Percentiles rank a stretch among this genome's conserved stretches.
phyloP scores from a whole-genome alignment of 2,888 invertebrate genomes.

The Serrognathus titanus region DNA sequence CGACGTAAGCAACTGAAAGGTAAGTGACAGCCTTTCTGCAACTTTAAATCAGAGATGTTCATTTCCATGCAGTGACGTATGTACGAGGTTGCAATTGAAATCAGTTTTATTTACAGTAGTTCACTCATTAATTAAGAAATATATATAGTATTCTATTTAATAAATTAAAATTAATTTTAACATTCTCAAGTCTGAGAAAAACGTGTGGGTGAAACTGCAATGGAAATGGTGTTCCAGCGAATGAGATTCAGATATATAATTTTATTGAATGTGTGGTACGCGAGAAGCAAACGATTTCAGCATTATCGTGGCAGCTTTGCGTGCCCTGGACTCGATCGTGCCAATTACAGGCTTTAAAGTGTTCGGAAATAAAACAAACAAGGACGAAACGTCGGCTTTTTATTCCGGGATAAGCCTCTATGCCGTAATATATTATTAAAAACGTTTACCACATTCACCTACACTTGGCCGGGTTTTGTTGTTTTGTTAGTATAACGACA shows the following conservation, averaged over 20 bases:
- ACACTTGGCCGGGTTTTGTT: conserved; percentile 5
- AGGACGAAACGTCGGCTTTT: conserved; percentile 31
- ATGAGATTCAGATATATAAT: neutral
- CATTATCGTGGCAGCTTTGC: conserved; percentile 28
- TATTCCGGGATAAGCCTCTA: conserved; percentile 31
- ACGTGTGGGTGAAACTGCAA: too few relatives aligned
- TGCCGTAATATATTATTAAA: conserved; percentile 32
- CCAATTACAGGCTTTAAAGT: conserved; percentile 43
- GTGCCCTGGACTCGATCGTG: conserved; percentile 40
- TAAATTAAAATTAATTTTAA: too few relatives aligned
- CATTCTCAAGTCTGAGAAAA: too few relatives aligned
- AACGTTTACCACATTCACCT: conserved; percentile 26
- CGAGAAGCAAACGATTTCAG: conserved; percentile 5
- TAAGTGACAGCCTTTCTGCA: too few relatives aligned
- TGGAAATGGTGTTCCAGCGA: too few relatives aligned
- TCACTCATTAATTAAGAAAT: too few relatives aligned
- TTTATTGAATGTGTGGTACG: neutral
- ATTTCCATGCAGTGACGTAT: too few relatives aligned
- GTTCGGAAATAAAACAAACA: conserved; percentile 39
- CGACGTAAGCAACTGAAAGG: too few relatives aligned
- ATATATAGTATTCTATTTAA: too few relatives aligned
- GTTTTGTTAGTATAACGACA: neutral
- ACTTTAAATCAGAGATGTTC: too few relatives aligned
- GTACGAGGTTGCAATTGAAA: too few relatives aligned
- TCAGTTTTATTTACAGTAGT: too few relatives aligned